Evolutionary conservation across 2,113 vertebrate species (phyloP).

Genomic region (Leptodactylus fuscus): DNA sequence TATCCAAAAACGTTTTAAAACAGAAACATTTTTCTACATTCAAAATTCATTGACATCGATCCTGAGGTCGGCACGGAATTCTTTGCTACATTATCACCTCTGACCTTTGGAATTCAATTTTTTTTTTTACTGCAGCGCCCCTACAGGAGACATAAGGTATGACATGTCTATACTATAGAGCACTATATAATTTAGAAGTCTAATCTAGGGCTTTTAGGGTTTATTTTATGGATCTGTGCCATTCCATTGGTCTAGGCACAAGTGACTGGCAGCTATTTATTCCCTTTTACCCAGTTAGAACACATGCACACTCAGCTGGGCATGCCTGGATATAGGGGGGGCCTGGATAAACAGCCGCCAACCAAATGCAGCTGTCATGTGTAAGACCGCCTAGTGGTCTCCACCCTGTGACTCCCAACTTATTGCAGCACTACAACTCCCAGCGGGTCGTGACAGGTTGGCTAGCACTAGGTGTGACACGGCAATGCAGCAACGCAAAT

Average conservation of each 20-base stretch:
- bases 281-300: too few relatives aligned
- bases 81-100: not conserved
- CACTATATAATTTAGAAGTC: too few relatives aligned
- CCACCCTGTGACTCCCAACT: not conserved
- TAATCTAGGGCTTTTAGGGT: not conserved
- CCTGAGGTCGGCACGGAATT: conserved; percentile 1
- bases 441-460: too few relatives aligned
- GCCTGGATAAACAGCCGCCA: too few relatives aligned
- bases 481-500: too few relatives aligned
- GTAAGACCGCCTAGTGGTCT: not conserved
- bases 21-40: not conserved
- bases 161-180: not conserved
- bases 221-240: too few relatives aligned
- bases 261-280: too few relatives aligned
- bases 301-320: too few relatives aligned
- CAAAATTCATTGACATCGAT: not conserved
- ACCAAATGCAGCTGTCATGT: too few relatives aligned
- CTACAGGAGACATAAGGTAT: not conserved
- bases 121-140: not conserved
- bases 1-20: not conserved
- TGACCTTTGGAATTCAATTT: not conserved
- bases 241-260: too few relatives aligned
- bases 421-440: not conserved
- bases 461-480: too few relatives aligned
- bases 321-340: too few relatives aligned